Percentiles rank a stretch among this genome's conserved stretches.
These are phyloP conservation scores for Phortica variegata DNA, from an alignment of 1,140 invertebrate genomes.

Conservation along the genomic window DNA sequence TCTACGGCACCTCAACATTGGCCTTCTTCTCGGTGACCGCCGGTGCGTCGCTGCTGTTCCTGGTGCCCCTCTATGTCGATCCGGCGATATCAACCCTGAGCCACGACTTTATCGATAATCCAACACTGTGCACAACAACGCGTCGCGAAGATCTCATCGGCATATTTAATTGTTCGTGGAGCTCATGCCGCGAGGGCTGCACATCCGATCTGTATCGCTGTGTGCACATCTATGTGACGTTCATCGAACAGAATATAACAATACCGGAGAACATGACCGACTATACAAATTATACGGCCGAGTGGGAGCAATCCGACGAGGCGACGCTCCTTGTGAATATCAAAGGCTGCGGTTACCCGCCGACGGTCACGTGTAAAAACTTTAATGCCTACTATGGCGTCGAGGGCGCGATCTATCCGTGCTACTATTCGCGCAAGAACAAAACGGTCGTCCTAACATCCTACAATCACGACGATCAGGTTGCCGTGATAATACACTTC, in stretches of 20 bases:
- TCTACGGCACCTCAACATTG: conserved; percentile 77
- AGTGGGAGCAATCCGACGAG: conserved; percentile 60
- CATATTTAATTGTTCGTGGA: conserved; percentile 82
- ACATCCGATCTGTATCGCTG: conserved; percentile 84
- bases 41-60: conserved; percentile 78
- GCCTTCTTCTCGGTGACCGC: conserved; percentile 77
- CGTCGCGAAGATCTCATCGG: conserved; percentile 74
- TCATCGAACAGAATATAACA: conserved; percentile 54
- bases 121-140: conserved; percentile 75
- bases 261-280: conserved; percentile 55
- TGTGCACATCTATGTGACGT: conserved; percentile 82
- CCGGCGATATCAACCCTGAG: conserved; percentile 84
- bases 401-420: conserved; percentile 76
- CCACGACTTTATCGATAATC: conserved; percentile 77
- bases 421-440: conserved; percentile 81
- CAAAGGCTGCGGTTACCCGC: conserved; percentile 88
- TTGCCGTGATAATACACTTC: conserved; percentile 76
- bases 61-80: conserved; percentile 85
- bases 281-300: conserved; percentile 46
- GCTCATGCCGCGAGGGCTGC: conserved; percentile 83
- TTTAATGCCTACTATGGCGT: conserved; percentile 76
- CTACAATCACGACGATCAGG: conserved; percentile 77
- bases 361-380: conserved; percentile 77
- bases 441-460: conserved; percentile 75
- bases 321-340: conserved; percentile 76